Evolutionary conservation across 2,797 vertebrate species (phyloP).

Genomic region (Stomatorhinus walkeri): DNA sequence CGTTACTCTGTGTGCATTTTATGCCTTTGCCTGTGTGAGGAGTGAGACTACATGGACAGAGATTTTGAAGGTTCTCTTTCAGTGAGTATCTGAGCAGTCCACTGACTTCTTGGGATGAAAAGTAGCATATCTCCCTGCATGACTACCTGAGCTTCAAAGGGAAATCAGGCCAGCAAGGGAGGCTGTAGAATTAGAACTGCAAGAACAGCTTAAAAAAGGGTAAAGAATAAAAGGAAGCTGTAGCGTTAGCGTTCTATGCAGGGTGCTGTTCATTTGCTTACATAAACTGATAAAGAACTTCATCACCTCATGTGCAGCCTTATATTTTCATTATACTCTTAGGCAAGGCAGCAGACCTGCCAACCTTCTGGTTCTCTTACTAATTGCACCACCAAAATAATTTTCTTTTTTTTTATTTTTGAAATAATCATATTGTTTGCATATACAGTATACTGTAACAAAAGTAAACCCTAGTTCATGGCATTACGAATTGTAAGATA

Average conservation of each 20-base stretch:
- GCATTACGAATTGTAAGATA: background rate
- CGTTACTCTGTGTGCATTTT: conserved; percentile 23
- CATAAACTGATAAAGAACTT: background rate
- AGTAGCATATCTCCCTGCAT: conserved; percentile 41
- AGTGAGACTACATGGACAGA: conserved; percentile 33
- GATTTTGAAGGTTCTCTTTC: conserved; percentile 40
- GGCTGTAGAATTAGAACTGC: background rate
- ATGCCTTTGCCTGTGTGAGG: conserved; percentile 19
- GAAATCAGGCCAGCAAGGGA: conserved; percentile 13
- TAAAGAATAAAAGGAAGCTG: background rate
- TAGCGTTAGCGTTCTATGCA: background rate
- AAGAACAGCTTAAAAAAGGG: background rate
- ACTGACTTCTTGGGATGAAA: conserved; percentile 41
- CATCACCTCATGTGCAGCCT: background rate
- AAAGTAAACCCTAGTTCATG: background rate
- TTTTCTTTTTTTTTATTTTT: background rate
- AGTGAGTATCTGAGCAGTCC: conserved; percentile 34
- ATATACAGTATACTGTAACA: background rate
- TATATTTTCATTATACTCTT: background rate
- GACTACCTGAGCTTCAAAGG: conserved; percentile 37
- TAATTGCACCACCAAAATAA: background rate
- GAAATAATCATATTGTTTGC: background rate
- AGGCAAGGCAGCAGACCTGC: background rate
- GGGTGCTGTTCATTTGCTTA: background rate
- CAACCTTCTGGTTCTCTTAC: background rate